Evolutionary conservation across 2,797 vertebrate genomes (phyloP), one percentile per base, ranked within the genome.

Genomic region (Loriculus beryllinus): DNA sequence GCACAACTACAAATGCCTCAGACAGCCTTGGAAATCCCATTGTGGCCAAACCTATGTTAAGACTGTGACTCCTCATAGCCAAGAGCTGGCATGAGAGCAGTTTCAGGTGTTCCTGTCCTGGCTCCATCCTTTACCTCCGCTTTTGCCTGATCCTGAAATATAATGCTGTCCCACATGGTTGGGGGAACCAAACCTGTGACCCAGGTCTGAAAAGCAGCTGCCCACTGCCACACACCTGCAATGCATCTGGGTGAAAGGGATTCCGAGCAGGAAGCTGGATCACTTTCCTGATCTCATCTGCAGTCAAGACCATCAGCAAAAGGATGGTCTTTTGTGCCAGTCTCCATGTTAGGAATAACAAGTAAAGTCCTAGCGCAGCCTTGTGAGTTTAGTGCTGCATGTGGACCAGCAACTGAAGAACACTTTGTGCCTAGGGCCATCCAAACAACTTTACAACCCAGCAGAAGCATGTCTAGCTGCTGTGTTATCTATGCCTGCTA

Each of bases 1-100:
- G 7, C 1, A 0, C 29, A 65, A 51, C 42, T 77, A 77, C 63
- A 76, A 79, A 62, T 2, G 0, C 49, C 49, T 82, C 33, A 0
- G 14, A 6, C 6, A 47, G 42, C 6, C 37, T 14, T 48, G 51
- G 43, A 93, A 84, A 84, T 22, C 39, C 47, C 67, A 65, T 7
- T 51, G 64, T 18, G 43, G 39, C 47, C 92, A 79, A 77, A 70
- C 48, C 69, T 51, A 22, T 0, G 1, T 13, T 48, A 71, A 60
- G 48, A 60, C 5, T 21, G 33, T 3, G 20, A 31, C 40, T 35
- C 14, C 77, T 59, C 20, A 40, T 2, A 49, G 48, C 35, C 52
- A 40, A 62, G n/a, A 45, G 31, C 13, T 29, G 33, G 22, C 42
- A 35, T 7, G 12, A 0, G 22, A 48, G 4, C 47, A 35, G 42